These are phyloP conservation scores for Miniopterus natalensis DNA, from an alignment of 2,113 vertebrate species.

Conservation along the genomic window DNA sequence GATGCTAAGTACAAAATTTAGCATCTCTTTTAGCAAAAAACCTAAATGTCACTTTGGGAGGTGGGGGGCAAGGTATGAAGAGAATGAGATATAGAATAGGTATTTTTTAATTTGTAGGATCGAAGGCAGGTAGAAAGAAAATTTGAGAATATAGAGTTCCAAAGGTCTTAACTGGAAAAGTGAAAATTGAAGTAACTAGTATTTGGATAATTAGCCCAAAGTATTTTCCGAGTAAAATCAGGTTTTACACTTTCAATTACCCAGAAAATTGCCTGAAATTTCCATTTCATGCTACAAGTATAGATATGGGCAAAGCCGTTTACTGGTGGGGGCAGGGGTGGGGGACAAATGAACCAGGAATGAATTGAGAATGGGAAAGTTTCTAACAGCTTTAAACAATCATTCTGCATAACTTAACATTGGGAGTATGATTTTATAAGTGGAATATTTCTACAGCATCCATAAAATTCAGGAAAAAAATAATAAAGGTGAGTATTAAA, in stretches of 20 bases:
- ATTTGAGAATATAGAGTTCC: not conserved
- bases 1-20: constrained; percentile 42
- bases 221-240: constrained; percentile 30
- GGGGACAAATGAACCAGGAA: not conserved
- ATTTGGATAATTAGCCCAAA: constrained; percentile 66
- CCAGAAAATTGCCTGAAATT: constrained; percentile 68
- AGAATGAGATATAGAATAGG: not conserved
- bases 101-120: not conserved
- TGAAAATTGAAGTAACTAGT: constrained; percentile 28
- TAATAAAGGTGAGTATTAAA: constrained; percentile 84
- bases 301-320: constrained; percentile 47
- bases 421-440: constrained; percentile 65
- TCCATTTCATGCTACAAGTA: constrained; percentile 47
- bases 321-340: not conserved
- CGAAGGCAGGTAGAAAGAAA: not conserved
- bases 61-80: not conserved
- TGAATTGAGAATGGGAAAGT: constrained; percentile 1
- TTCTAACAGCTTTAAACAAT: constrained; percentile 62
- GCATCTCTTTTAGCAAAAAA: constrained; percentile 21
- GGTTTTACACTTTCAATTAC: constrained; percentile 66
- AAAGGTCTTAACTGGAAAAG: constrained; percentile 22
- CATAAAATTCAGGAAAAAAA: constrained; percentile 82
- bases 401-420: constrained; percentile 67
- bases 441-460: constrained; percentile 66
- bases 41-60: not conserved